These are phyloP conservation scores for Onychomys arenicola DNA, from an alignment of 2,797 vertebrate species.

Conservation along the genomic window DNA sequence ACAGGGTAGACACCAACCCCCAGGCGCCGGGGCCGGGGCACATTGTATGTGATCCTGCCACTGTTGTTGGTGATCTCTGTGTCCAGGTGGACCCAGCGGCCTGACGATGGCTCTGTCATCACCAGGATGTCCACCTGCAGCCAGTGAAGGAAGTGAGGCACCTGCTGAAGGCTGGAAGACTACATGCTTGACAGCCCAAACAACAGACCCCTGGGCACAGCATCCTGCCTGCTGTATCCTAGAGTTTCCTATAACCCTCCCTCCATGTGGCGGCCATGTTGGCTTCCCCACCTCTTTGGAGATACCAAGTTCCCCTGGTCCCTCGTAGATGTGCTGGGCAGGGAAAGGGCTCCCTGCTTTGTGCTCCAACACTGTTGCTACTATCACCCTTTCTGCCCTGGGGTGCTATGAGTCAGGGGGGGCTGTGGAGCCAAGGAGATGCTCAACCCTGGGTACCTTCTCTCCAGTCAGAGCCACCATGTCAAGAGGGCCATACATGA, in stretches of 20 bases:
- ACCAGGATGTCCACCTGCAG: constrained; percentile 95
- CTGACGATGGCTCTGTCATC: constrained; percentile 96
- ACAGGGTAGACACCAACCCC: constrained; percentile 96
- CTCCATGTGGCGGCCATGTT: background rate
- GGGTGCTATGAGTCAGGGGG: background rate
- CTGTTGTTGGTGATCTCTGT: constrained; percentile 97
- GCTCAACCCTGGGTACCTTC: constrained; percentile 90
- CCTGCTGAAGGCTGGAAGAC: background rate
- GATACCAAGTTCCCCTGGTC: background rate
- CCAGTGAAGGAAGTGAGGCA: constrained; percentile 60
- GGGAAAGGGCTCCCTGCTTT: background rate
- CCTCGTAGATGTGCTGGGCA: background rate
- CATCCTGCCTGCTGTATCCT: background rate
- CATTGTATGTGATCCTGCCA: constrained; percentile 94
- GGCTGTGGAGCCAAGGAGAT: background rate
- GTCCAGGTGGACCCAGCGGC: constrained; percentile 97
- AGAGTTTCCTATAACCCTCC: background rate
- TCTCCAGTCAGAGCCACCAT: constrained; percentile 99
- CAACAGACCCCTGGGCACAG: background rate
- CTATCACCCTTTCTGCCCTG: background rate
- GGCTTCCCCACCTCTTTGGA: background rate
- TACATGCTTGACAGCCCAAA: too few species aligned
- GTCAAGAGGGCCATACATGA: constrained; percentile 99
- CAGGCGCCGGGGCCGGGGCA: constrained; percentile 94
- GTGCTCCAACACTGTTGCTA: background rate